Percentiles rank a stretch among this genome's conserved stretches.
Conservation (phyloP, 2,113 vertebrate genomes). For the Typhlomys cinereus region DNA sequence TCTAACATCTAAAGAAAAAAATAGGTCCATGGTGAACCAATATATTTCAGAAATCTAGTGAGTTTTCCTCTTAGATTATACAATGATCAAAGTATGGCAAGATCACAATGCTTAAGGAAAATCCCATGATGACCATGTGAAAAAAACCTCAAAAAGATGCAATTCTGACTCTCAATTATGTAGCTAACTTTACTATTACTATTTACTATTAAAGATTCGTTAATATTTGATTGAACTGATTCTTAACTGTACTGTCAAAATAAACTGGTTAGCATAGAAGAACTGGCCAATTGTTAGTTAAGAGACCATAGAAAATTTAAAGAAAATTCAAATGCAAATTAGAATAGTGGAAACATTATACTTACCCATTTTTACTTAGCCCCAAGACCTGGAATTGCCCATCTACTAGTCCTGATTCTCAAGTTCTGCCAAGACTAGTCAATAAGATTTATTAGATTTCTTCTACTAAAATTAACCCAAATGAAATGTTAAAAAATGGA, state of each 20-base stretch:
- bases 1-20: background rate
- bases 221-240: background rate
- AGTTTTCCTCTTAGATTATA: conserved; percentile 17
- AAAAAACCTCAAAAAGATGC: background rate
- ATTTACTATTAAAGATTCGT: background rate
- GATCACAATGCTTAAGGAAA: conserved; percentile 34
- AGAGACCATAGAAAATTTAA: background rate
- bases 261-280: background rate
- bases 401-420: conserved; percentile 48
- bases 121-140: background rate
- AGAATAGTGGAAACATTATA: background rate
- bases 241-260: background rate
- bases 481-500: conserved; percentile 51
- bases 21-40: background rate
- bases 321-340: background rate
- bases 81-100: background rate
- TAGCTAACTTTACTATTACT: background rate
- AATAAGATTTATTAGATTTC: conserved; percentile 34
- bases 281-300: background rate
- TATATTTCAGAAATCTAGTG: background rate
- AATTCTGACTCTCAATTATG: background rate
- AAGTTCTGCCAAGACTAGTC: conserved; percentile 10
- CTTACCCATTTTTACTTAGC: background rate
- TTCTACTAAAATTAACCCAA: conserved; percentile 17
- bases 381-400: background rate